Evolutionary conservation across 2,113 vertebrate species (phyloP), one percentile per base, ranked within the genome.

Genomic region (Hipposideros armiger): DNA sequence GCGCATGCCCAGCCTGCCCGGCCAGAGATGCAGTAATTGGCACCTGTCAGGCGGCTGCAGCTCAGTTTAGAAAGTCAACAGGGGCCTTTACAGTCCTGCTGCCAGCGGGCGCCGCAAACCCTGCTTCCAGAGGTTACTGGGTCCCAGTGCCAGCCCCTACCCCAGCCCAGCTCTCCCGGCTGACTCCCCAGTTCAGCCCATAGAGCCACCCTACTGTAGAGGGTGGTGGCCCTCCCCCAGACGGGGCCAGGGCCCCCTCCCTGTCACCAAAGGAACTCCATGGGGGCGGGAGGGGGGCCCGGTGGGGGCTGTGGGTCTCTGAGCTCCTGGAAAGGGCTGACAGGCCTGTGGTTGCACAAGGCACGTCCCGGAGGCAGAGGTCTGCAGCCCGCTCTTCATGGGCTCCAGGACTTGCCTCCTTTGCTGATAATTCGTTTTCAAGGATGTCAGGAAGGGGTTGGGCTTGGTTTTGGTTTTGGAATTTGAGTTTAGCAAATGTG

Each of bases 381-480:
- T 0, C 97, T 99, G 98, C 36, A 99, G 98, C 98, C 97, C 76
- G 91, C 97, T 96, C 96, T 40, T 98, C 94, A 97, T 98, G 97
- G 97, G 88, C 97, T 98, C 96, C 96, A 98, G 98, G 98, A 98
- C 98, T 98, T 97, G 98, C 98, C 98, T 97, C 98, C 97, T 98
- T 98, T 76, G 85, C 97, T 97, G 96, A 98, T 99, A 98, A 99
- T 98, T 99, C 98, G 98, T 98, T 99, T 98, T 98, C 98, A 98
- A 96, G 95, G 95, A 76, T 73, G 36, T 97, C 73, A 67, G 69
- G 24, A 86, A 87, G 58, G 58, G 92, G 76, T 91, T 69, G 0
- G 0, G 7, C 81, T 82, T 54, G 72, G n/a, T 64, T 77, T 91
- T 42, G 69, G 69, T 89, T 89, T 94, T 66, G 47, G 14, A 89